These are phyloP conservation scores for Eristalinus sepulchralis DNA, from an alignment of 2,888 invertebrate species.

Conservation along the genomic window DNA sequence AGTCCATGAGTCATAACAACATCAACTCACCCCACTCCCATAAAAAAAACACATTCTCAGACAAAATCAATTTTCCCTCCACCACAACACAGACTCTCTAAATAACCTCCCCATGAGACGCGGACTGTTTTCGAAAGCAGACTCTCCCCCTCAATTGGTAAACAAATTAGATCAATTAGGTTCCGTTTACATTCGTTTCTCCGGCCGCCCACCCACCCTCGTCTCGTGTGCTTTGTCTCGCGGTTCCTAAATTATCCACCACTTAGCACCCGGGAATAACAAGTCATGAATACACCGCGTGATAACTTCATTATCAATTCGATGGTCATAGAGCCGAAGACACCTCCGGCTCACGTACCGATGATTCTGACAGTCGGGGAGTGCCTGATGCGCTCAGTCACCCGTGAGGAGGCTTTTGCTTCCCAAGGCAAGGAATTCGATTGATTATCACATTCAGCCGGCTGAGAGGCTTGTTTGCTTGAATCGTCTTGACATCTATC, in stretches of 20 bases:
- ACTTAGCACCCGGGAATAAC: slow-evolving; percentile 7
- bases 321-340: slow-evolving; percentile 9
- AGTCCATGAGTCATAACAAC: neutral
- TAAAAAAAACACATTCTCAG: neutral
- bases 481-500: neutral
- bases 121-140: neutral
- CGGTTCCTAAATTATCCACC: slow-evolving; percentile 10
- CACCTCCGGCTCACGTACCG: slow-evolving; percentile 21
- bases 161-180: slow-evolving; percentile 14
- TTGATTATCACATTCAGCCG: slow-evolving; percentile 31
- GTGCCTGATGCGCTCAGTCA: neutral
- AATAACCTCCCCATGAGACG: neutral
- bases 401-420: neutral
- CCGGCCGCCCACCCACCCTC: neutral
- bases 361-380: neutral
- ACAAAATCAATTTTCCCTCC: neutral
- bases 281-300: slow-evolving; percentile 25
- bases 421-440: slow-evolving; percentile 23
- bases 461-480: neutral
- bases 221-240: neutral
- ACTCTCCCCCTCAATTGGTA: neutral
- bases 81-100: neutral
- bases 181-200: neutral
- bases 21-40: neutral
- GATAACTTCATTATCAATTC: slow-evolving; percentile 41